A percentile compares a stretch with the other conserved stretches of the same genome.
phyloP scores from a whole-genome alignment of 2,797 vertebrate genomes.

The Zalophus californianus region DNA sequence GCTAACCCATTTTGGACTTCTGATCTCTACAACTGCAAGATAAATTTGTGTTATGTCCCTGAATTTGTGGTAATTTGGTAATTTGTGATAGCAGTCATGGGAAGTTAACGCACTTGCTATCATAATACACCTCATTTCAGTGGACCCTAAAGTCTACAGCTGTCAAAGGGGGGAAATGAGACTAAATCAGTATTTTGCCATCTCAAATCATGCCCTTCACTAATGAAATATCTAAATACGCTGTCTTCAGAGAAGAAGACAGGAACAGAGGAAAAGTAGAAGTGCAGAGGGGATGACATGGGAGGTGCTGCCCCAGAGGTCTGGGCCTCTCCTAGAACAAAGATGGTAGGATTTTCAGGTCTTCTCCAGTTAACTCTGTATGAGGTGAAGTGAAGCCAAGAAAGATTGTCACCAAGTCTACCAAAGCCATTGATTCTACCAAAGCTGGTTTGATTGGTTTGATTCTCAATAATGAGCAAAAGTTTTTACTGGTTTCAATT shows the following conservation, averaged over 20 bases:
- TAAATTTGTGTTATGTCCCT: neutral
- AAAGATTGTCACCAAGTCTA: neutral
- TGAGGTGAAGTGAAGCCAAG: neutral
- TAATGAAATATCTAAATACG: neutral
- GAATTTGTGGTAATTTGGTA: neutral
- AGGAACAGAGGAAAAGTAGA: neutral
- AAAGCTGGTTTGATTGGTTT: neutral
- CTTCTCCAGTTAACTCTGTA: neutral
- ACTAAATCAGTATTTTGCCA: neutral
- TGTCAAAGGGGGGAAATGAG: neutral
- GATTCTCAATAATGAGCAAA: slow-evolving; percentile 4
- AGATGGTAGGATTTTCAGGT: neutral
- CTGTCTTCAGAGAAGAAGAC: neutral
- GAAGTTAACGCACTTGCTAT: neutral
- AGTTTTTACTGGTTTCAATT: neutral
- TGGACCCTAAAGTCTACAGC: neutral
- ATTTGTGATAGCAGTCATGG: neutral
- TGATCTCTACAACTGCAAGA: neutral
- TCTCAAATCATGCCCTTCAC: neutral
- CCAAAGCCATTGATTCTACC: neutral
- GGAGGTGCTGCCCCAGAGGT: neutral
- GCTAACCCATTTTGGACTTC: neutral
- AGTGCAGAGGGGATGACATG: neutral
- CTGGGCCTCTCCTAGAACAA: neutral
- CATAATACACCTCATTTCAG: neutral